phyloP scores from a whole-genome alignment of 2,888 invertebrate species.

The Synergus itoensis region DNA sequence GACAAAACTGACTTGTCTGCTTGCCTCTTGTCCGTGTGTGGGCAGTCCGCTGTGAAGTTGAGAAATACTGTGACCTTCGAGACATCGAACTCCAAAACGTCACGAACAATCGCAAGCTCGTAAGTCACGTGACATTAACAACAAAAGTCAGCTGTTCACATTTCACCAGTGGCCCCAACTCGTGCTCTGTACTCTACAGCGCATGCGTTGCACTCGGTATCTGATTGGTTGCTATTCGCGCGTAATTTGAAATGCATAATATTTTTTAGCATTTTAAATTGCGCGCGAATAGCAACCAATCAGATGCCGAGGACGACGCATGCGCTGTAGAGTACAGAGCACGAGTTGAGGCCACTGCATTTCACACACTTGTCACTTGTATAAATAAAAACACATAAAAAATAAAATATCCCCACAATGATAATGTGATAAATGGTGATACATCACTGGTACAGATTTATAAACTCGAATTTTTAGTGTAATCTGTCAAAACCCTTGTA shows the following conservation, averaged over 20 bases:
- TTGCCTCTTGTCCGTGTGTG: neutral
- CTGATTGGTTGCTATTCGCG: no score
- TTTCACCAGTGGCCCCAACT: no score
- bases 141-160: constrained; percentile 38
- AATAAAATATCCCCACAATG: neutral
- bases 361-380: no score
- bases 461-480: neutral
- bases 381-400: neutral
- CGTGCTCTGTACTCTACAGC: no score
- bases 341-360: no score
- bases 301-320: no score
- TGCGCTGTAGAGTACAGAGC: no score
- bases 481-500: neutral
- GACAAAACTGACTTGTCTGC: neutral
- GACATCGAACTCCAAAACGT: constrained; percentile 16
- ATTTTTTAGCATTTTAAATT: no score
- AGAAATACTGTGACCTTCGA: neutral
- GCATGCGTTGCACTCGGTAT: no score
- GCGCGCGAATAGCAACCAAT: no score
- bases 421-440: neutral
- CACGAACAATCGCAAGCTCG: neutral
- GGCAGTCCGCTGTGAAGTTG: constrained; percentile 7
- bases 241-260: no score
- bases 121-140: constrained; percentile 25
- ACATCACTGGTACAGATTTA: neutral